Percentiles rank a stretch among this genome's conserved stretches.
Conservation (phyloP, 2,797 vertebrate genomes). For the Labeo calbasu region DNA sequence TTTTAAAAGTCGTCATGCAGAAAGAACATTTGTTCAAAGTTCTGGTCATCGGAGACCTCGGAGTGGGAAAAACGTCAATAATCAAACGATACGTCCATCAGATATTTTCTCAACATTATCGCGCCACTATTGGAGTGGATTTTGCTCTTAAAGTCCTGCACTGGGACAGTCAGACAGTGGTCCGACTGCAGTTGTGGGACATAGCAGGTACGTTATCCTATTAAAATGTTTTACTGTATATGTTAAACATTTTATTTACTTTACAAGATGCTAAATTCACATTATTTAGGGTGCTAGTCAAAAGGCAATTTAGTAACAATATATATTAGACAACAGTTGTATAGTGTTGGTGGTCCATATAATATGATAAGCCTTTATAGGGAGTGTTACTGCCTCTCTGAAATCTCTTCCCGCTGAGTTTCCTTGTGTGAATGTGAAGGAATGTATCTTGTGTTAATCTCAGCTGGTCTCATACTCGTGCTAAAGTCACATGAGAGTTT, state of each 20-base stretch:
- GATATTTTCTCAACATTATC: constrained; percentile 83
- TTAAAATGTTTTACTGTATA: not conserved
- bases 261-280: not conserved
- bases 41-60: constrained; percentile 82
- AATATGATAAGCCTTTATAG: not conserved
- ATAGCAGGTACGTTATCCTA: constrained; percentile 74
- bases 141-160: constrained; percentile 80
- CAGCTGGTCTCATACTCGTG: constrained; percentile 70
- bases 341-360: not conserved
- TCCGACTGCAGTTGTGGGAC: constrained; percentile 83
- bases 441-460: constrained; percentile 70
- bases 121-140: constrained; percentile 83
- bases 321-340: not conserved
- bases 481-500: constrained; percentile 75
- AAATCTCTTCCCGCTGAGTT: not conserved
- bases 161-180: constrained; percentile 77
- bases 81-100: constrained; percentile 83
- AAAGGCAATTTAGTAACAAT: not conserved
- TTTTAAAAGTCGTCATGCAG: constrained; percentile 68
- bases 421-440: constrained; percentile 36
- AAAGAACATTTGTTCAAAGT: constrained; percentile 81
- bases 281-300: not conserved
- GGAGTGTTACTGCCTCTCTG: not conserved
- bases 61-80: constrained; percentile 82
- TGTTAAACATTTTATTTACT: not conserved